phyloP scores from a whole-genome alignment of 2,113 vertebrate species.

The Todiramphus saurophagus region DNA sequence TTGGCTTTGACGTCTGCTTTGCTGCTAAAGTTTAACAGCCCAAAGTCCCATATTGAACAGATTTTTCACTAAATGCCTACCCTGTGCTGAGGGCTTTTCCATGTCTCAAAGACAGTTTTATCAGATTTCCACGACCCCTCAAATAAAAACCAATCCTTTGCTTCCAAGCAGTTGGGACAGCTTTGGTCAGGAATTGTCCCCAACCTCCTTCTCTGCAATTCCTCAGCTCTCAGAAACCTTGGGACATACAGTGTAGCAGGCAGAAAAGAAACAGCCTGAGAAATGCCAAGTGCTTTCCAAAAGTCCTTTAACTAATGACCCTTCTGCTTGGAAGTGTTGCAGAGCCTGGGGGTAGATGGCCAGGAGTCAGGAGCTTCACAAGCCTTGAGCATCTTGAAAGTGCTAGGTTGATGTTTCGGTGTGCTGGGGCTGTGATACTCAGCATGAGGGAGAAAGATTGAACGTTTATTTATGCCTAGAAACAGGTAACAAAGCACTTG shows the following conservation, averaged over 20 bases:
- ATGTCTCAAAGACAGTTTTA: not conserved
- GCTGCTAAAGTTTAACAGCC: not conserved
- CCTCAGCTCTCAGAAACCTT: not conserved
- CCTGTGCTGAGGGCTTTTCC: not conserved
- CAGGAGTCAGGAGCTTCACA: rapidly evolving
- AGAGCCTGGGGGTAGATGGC: not conserved
- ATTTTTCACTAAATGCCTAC: not conserved
- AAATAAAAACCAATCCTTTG: not conserved
- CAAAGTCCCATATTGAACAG: not conserved
- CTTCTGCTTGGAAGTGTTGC: not conserved
- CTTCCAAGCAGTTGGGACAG: not conserved
- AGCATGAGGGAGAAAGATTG: not conserved
- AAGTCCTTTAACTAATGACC: not conserved
- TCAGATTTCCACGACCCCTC: not conserved
- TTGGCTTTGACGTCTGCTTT: not conserved
- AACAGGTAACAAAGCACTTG: not conserved
- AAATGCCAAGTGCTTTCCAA: not conserved
- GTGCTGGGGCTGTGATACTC: not conserved
- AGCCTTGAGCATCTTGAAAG: rapidly evolving
- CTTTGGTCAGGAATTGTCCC: not conserved
- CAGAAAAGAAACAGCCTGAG: constrained; percentile 30
- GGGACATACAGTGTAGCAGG: not conserved
- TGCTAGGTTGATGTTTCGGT: rapidly evolving
- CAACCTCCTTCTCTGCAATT: not conserved
- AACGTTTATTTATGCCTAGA: not conserved